A percentile compares a stretch with the other conserved stretches of the same genome.
Conservation (phyloP, 2,113 vertebrate species). For the Calidris pygmaea region DNA sequence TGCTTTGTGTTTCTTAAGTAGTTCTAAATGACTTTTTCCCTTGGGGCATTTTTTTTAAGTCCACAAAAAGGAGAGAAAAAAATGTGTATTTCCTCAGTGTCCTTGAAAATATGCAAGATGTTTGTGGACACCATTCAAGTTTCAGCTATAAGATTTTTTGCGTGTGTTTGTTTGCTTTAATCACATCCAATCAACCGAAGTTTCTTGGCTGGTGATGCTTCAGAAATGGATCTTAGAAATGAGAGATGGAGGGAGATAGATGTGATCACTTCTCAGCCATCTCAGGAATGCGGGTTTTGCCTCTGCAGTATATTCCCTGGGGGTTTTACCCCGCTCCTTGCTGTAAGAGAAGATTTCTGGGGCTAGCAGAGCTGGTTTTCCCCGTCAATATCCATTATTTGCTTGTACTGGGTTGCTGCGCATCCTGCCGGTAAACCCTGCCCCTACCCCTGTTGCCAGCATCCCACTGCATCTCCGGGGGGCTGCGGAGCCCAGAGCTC, state of each 20-base stretch:
- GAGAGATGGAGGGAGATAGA: conserved; percentile 10
- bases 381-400: background rate
- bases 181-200: background rate
- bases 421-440: background rate
- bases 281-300: conserved; percentile 23
- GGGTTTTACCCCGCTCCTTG: background rate
- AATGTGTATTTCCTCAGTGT: conserved; percentile 23
- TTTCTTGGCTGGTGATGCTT: conserved; percentile 37
- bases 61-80: background rate
- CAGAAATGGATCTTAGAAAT: conserved; percentile 12
- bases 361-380: background rate
- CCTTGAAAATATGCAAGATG: conserved; percentile 32
- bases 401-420: background rate
- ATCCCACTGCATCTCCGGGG: background rate
- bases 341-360: conserved; percentile 5
- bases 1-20: conserved; percentile 57
- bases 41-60: background rate
- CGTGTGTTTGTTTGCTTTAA: background rate
- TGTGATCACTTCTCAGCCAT: conserved; percentile 32
- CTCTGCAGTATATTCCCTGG: background rate
- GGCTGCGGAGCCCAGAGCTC: background rate
- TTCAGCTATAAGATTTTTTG: background rate
- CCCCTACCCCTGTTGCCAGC: background rate
- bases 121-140: background rate
- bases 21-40: conserved; percentile 55